Evolutionary conservation across 2,888 invertebrate species (phyloP), one percentile per base, ranked within the genome.

Genomic region (Pyrrhia umbra): DNA sequence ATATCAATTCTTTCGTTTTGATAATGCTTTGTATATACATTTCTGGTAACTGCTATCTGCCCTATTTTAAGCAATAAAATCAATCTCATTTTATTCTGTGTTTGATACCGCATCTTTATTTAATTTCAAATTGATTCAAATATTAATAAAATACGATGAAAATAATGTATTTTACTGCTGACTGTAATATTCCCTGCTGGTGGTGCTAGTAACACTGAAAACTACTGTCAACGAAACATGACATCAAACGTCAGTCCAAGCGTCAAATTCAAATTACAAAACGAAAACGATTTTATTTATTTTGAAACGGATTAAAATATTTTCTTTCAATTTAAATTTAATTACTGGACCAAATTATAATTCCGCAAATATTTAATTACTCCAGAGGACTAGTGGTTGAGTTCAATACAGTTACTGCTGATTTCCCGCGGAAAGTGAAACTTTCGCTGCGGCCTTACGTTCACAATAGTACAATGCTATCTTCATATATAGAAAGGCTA

Each of bases 401-500:
- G 30, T 51, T 59, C 20, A 47, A 60, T 51, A 40, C 20, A 49
- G 45, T 60, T 10, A 45, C 15, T 54, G n/a, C 34, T n/a, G 55
- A 42, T 77, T 85, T 87, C 86, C 88, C 87, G 84, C 73, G 75
- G 60, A 68, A 85, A 85, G 82, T 81, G 68, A 84, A 83, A 85
- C 79, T 84, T 81, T 81, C 76, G 52, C 70, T 20, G 23, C 34
- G 34, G n/a, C n/a, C n/a, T 34, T 46, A 75, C 65, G 51, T 57
- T 65, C 47, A 57, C 51, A 60, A 59, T 54, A 72, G 47, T 64
- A 90, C 89, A 91, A 94, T 94, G 94, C 83, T 92, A 90, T 93
- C 94, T 67, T 71, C 87, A 47, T 81, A 88, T 80, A 86, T 95
- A 90, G 94, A 94, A 90, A 92, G 84, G 84, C 85, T 94, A 85